Evolutionary conservation across 2,888 invertebrate genomes (phyloP).

Genomic region (Hypena proboscidalis): DNA sequence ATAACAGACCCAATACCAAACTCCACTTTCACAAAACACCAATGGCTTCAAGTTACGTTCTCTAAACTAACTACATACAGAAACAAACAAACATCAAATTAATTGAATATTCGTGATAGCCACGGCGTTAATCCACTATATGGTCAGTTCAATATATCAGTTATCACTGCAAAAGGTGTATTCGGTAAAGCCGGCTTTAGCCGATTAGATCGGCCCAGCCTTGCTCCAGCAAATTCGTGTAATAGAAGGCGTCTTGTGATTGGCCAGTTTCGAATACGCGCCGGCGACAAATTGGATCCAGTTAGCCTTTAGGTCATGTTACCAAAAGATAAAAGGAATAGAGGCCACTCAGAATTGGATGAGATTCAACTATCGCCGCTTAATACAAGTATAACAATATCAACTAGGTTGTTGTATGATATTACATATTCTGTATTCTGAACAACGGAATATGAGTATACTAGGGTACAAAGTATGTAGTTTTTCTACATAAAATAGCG

Average conservation of each 20-base stretch:
- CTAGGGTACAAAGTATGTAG: too few species aligned
- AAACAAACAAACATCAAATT: conserved; percentile 16
- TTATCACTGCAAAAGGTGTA: conserved; percentile 69
- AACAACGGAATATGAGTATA: not conserved
- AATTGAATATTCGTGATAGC: conserved; percentile 35
- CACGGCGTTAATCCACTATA: conserved; percentile 32
- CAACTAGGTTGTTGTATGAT: conserved; percentile 23
- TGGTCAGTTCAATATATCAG: conserved; percentile 55
- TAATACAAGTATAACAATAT: conserved; percentile 7
- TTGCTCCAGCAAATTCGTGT: conserved; percentile 61
- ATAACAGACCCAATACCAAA: not conserved
- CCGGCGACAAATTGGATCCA: conserved; percentile 77
- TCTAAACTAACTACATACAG: not conserved
- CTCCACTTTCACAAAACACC: not conserved
- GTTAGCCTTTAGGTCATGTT: conserved; percentile 67
- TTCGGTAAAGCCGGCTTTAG: conserved; percentile 68
- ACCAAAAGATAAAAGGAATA: conserved; percentile 53
- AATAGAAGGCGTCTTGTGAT: conserved; percentile 70
- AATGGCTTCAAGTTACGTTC: not conserved
- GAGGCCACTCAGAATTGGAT: conserved; percentile 37
- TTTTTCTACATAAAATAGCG: too few species aligned
- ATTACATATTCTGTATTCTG: conserved; percentile 14
- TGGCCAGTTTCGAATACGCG: conserved; percentile 74
- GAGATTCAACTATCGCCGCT: conserved; percentile 29
- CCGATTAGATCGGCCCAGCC: conserved; percentile 67